Evolutionary conservation across 2,888 invertebrate genomes (phyloP).

Genomic region (Hirtodrosophila trivittata): DNA sequence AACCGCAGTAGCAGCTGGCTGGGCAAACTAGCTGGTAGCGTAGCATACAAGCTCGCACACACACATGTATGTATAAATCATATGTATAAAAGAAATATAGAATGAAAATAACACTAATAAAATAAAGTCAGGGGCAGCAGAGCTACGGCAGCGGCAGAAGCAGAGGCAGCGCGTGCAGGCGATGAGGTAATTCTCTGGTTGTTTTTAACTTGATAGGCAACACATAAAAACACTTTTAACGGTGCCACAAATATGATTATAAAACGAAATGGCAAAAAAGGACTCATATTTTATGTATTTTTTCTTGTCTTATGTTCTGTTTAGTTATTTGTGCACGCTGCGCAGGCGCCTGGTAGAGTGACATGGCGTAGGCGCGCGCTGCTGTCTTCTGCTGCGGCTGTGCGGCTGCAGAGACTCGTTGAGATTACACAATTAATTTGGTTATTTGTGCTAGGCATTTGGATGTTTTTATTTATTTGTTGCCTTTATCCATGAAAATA

Average conservation of each 20-base stretch:
- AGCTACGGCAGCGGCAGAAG: slow-evolving; percentile 54
- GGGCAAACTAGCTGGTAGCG: slow-evolving; percentile 52
- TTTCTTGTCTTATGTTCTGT: background rate
- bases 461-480: slow-evolving; percentile 20
- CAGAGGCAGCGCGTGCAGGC: slow-evolving; percentile 53
- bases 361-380: slow-evolving; percentile 32
- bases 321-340: slow-evolving; percentile 23
- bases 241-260: slow-evolving; percentile 13
- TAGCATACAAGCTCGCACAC: slow-evolving; percentile 38
- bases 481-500: slow-evolving; percentile 50
- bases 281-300: slow-evolving; percentile 13
- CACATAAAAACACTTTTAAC: slow-evolving; percentile 17
- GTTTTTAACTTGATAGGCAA: slow-evolving; percentile 56
- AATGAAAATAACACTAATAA: slow-evolving; percentile 66
- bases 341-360: slow-evolving; percentile 61
- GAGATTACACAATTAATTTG: slow-evolving; percentile 67
- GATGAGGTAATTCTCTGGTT: slow-evolving; percentile 71
- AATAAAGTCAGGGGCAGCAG: slow-evolving; percentile 75
- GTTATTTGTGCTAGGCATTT: slow-evolving; percentile 40
- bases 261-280: slow-evolving; percentile 10
- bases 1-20: slow-evolving; percentile 40
- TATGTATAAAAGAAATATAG: slow-evolving; percentile 64
- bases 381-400: background rate
- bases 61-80: slow-evolving; percentile 29
- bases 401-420: slow-evolving; percentile 3